These are phyloP conservation scores for Semibalanus balanoides DNA, from an alignment of 1,140 invertebrate species.

Conservation along the genomic window DNA sequence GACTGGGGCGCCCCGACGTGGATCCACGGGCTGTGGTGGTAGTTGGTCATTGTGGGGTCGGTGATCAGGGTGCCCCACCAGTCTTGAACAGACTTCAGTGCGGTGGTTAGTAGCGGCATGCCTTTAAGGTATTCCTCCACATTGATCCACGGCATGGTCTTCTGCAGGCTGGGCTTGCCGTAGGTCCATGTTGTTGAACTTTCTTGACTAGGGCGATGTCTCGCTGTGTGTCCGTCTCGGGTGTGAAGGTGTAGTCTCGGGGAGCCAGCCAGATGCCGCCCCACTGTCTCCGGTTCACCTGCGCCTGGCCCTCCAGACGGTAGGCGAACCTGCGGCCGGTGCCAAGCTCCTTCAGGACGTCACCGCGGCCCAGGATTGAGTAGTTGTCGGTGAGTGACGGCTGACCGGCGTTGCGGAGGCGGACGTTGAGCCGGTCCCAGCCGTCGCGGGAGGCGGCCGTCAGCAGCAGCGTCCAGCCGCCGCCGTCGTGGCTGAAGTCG, in stretches of 20 bases:
- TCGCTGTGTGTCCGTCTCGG: neutral
- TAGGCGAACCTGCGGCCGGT: neutral
- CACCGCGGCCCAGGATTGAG: neutral
- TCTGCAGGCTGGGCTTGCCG: neutral
- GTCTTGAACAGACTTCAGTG: neutral
- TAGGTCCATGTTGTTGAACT: neutral
- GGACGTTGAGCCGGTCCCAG: neutral
- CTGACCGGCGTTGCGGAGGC: neutral
- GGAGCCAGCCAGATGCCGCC: neutral
- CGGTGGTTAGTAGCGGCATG: neutral
- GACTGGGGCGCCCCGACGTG: neutral
- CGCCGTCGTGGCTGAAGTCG: neutral
- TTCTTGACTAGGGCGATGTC: neutral
- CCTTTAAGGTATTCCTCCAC: neutral
- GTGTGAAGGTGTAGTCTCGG: neutral
- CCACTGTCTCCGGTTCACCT: neutral
- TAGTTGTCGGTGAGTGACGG: neutral
- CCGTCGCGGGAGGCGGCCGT: neutral
- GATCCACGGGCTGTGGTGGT: neutral
- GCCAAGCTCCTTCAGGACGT: neutral
- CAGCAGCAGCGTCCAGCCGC: slow-evolving; percentile 2
- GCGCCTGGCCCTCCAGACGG: neutral
- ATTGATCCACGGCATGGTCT: neutral
- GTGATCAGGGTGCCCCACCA: neutral
- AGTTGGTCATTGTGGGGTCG: neutral